Conservation (phyloP, 2,113 vertebrate species). For the Dasyornis broadbenti region DNA sequence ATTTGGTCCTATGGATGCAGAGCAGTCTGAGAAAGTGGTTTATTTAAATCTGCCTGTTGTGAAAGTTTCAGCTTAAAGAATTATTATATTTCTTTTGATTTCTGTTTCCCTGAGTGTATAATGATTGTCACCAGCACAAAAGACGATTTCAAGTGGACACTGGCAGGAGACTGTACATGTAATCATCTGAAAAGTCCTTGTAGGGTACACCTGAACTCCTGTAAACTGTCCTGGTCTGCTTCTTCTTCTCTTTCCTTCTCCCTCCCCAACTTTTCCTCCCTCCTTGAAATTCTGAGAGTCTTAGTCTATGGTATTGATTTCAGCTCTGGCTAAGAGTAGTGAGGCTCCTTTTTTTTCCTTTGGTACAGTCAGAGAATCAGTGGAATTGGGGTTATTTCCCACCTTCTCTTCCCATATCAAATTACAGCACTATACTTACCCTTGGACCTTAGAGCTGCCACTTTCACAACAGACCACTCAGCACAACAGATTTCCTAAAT, state of each 20-base stretch:
- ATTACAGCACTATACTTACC: not conserved
- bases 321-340: not conserved
- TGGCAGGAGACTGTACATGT: not conserved
- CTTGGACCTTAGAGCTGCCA: not conserved
- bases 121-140: not conserved
- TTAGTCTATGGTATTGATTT: not conserved
- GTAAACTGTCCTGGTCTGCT: not conserved
- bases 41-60: not conserved
- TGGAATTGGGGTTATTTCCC: not conserved
- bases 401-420: not conserved
- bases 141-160: not conserved
- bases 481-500: not conserved
- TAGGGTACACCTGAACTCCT: not conserved
- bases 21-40: not conserved
- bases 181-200: not conserved
- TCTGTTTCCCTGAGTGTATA: not conserved
- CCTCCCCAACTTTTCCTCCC: not conserved
- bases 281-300: not conserved
- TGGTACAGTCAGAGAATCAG: not conserved
- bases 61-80: not conserved
- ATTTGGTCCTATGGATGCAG: not conserved
- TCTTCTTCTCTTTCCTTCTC: not conserved
- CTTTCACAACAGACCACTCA: not conserved
- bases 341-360: not conserved
- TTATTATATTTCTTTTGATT: not conserved